Evolutionary conservation across 1,140 invertebrate genomes (phyloP).

Genomic region (Mesaphorura yosii): DNA sequence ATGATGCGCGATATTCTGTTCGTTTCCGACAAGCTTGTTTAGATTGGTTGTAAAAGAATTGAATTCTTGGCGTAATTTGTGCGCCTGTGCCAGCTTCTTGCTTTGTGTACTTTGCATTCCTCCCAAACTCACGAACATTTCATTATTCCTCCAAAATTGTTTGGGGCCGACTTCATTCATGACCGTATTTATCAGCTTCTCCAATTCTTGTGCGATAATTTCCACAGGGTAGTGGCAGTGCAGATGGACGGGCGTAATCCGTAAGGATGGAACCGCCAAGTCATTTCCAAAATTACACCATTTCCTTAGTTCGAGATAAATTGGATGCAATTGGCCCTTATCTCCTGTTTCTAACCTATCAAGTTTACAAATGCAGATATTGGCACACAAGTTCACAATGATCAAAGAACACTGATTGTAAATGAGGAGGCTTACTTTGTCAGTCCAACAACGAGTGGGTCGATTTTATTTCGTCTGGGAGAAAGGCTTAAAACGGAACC

Average conservation of each 20-base stretch:
- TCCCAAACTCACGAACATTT: no score
- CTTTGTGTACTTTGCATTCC: not conserved
- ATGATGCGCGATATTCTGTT: no score
- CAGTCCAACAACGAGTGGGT: constrained; percentile 2
- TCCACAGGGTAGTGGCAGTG: constrained; percentile 13
- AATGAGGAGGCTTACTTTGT: no score
- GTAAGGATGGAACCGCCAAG: constrained; percentile 42
- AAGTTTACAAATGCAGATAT: not conserved
- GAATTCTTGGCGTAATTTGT: not conserved
- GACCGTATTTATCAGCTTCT: constrained; percentile 19
- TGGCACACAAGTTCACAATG: not conserved
- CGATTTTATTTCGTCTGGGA: constrained; percentile 1
- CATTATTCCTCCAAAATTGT: constrained; percentile 19
- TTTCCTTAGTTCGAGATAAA: constrained; percentile 42
- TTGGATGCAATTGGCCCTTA: constrained; percentile 40
- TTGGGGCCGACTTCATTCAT: constrained; percentile 14
- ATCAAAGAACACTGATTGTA: not conserved
- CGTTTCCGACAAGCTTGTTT: no score
- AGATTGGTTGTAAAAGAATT: not conserved
- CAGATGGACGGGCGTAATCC: constrained; percentile 14
- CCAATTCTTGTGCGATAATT: constrained; percentile 22
- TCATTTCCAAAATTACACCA: constrained; percentile 51
- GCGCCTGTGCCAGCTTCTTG: not conserved
- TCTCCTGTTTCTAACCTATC: constrained; percentile 35
- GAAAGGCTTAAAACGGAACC: no score